Base-by-base conservation (phyloP, 92 coral and sea anemone species). In the Metridium senile region DNA sequence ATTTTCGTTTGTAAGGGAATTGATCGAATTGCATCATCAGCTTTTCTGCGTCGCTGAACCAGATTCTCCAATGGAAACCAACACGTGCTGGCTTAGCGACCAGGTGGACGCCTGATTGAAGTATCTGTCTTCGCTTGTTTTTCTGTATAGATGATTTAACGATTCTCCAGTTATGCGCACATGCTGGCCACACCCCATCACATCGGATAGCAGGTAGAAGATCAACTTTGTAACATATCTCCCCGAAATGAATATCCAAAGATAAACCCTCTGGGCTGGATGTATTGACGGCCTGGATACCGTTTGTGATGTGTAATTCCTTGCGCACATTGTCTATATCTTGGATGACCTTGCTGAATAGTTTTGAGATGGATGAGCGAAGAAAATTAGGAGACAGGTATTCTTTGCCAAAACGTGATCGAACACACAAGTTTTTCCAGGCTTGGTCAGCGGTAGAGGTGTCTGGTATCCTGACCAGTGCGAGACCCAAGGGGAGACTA, bases 41-140 rank as follows among this genome's bases (percentile, higher is more conserved):
- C 26, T 74, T 58, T 56, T 88, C 92, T 19, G 92, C 89, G 46
- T 79, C 81, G 69, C 82, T 84, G 64, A 74, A 88, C 79, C 92
- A 88, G 47, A 84, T 83, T 69, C 85, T 79, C 92, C 92, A 88
- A 30, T 88, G 89, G 52, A 74, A 79, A 20, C 73, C 92, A 43
- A 66, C 71, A 18, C 76, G 62, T 17, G 86, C 61, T 6, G 76
- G 63, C 76, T 88, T 88, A 52, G 92, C 87, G 80, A 88, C 83
- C 23, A 88, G 46, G 29, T 88, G 85, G 33, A 88, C 62, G 10
- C 92, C 89, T 39, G 17, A 39, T 9, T 35, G 69, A 11, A 58
- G 69, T 34, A 39, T 74, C 16, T 33, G 34, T 16, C 27, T 28
- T 63, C 43, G 25, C 22, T 63, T 63, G 1, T 63, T 39, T 29